These are phyloP conservation scores for Actenoides lindsayi DNA, from an alignment of 2,113 vertebrate genomes.

Conservation along the genomic window DNA sequence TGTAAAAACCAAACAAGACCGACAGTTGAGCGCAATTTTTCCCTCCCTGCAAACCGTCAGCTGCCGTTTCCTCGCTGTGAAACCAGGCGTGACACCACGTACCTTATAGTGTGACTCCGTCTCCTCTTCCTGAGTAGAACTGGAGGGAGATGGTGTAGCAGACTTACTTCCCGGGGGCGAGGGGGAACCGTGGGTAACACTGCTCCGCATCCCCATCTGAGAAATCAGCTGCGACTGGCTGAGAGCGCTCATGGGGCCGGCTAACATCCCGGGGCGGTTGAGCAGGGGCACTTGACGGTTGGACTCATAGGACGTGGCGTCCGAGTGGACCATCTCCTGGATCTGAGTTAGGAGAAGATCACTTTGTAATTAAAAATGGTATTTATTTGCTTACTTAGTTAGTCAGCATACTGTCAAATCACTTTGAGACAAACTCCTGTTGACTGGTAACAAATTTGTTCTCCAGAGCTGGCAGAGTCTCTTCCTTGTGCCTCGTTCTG, in stretches of 20 bases:
- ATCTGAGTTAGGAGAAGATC: slow-evolving; percentile 87
- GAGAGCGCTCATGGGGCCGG: slow-evolving; percentile 91
- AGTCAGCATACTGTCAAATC: neutral
- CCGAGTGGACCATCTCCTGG: slow-evolving; percentile 96
- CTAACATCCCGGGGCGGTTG: slow-evolving; percentile 88
- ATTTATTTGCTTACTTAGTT: neutral
- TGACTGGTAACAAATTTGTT: neutral
- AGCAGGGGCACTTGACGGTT: slow-evolving; percentile 89
- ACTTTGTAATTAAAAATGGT: neutral
- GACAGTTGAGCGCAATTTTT: neutral
- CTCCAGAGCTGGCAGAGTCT: neutral
- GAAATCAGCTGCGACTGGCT: slow-evolving; percentile 93
- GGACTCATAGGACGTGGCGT: slow-evolving; percentile 87
- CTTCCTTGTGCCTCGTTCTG: neutral
- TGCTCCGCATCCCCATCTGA: slow-evolving; percentile 88
- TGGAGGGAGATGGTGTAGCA: slow-evolving; percentile 97
- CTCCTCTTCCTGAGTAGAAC: slow-evolving; percentile 98
- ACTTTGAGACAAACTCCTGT: neutral
- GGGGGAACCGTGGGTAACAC: slow-evolving; percentile 90
- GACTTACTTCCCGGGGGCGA: slow-evolving; percentile 98
- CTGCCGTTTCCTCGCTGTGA: neutral
- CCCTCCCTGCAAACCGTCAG: neutral
- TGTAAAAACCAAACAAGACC: neutral
- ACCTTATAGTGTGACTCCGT: slow-evolving; percentile 95
- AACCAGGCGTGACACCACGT: neutral